Evolutionary conservation across 2,888 invertebrate genomes (phyloP).

Genomic region (Drosophila tripunctata): DNA sequence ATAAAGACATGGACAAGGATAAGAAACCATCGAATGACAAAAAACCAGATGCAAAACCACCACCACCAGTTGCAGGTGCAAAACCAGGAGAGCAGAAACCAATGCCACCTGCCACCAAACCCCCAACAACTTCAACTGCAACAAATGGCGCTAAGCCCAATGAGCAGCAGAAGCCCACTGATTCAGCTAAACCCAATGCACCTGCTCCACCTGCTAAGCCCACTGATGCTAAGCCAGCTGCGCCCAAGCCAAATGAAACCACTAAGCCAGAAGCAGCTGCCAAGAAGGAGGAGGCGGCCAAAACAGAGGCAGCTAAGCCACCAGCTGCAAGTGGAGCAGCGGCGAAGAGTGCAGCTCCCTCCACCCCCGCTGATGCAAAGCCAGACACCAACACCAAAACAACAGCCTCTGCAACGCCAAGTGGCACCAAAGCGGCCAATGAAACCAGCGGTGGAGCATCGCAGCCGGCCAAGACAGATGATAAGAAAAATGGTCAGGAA

Average conservation of each 20-base stretch:
- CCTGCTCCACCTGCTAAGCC: constrained; percentile 79
- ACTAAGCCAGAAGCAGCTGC: constrained; percentile 78
- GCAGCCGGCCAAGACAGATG: constrained; percentile 59
- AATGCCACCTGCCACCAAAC: constrained; percentile 25
- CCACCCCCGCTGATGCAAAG: constrained; percentile 75
- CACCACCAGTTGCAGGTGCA: constrained; percentile 13
- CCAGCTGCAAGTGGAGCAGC: constrained; percentile 82
- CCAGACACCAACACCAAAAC: constrained; percentile 74
- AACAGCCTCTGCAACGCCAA: constrained; percentile 63
- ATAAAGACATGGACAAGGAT: constrained; percentile 44
- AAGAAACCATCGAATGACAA: constrained; percentile 33
- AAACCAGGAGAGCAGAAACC: constrained; percentile 65
- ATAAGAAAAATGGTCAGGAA: constrained; percentile 52
- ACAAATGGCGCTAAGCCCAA: constrained; percentile 46
- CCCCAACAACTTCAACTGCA: constrained; percentile 23
- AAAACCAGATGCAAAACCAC: constrained; percentile 17
- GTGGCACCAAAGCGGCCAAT: constrained; percentile 66
- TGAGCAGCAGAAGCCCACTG: constrained; percentile 52
- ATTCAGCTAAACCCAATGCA: constrained; percentile 63
- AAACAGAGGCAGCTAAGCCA: constrained; percentile 72
- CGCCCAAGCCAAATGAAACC: constrained; percentile 75
- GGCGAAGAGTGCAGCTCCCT: constrained; percentile 76
- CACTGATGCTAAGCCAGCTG: constrained; percentile 75
- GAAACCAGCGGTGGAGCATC: constrained; percentile 51
- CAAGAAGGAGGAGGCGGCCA: constrained; percentile 77